Evolutionary conservation across 2,797 vertebrate species (phyloP).

Genomic region (Tapirus indicus): DNA sequence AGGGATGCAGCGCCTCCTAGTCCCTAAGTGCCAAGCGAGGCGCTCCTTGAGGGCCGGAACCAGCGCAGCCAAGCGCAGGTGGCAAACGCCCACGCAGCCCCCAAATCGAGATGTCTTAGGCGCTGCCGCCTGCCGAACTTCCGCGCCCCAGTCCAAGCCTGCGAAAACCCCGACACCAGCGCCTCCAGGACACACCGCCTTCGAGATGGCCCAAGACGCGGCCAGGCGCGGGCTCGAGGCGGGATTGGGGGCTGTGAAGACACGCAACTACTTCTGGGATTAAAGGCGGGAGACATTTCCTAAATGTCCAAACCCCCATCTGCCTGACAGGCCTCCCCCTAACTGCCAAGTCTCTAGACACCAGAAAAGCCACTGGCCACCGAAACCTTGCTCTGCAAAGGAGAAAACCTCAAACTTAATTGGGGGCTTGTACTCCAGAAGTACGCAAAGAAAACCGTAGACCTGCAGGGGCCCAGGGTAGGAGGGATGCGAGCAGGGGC

Average conservation of each 20-base stretch:
- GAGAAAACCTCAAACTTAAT: neutral
- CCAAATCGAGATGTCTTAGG: neutral
- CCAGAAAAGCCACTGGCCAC: neutral
- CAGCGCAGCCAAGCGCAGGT: constrained; percentile 31
- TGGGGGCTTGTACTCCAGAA: neutral
- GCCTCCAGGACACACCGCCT: neutral
- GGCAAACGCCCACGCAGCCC: neutral
- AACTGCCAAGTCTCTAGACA: neutral
- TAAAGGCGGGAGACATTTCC: neutral
- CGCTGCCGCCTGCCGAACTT: neutral
- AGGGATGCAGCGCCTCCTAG: neutral
- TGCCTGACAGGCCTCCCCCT: neutral
- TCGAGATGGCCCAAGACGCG: neutral
- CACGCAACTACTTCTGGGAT: neutral
- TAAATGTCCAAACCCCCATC: neutral
- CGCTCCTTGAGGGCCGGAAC: neutral
- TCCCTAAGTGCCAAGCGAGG: neutral
- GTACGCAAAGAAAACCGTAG: neutral
- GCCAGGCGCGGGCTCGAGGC: neutral
- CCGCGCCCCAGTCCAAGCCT: neutral
- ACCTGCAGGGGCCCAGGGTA: neutral
- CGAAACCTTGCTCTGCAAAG: neutral
- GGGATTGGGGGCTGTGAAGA: neutral
- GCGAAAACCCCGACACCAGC: neutral
- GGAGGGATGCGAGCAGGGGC: neutral